phyloP scores from a whole-genome alignment of 2,888 invertebrate species.

The Chironomus tentans region DNA sequence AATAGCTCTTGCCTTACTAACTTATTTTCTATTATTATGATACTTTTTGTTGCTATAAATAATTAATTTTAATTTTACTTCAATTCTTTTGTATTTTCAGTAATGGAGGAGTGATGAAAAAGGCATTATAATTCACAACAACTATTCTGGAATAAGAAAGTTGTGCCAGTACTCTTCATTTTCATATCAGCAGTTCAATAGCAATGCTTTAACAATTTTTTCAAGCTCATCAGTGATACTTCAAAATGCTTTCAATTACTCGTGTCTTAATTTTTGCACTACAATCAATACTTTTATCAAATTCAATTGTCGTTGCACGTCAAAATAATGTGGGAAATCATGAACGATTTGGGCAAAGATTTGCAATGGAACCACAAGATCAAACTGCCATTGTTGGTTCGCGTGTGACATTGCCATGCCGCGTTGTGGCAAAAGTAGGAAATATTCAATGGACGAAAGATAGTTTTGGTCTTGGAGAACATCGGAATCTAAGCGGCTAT shows the following conservation, averaged over 20 bases:
- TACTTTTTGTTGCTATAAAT: too few relatives aligned
- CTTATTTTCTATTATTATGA: too few relatives aligned
- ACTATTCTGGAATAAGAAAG: too few relatives aligned
- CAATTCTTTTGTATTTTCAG: too few relatives aligned
- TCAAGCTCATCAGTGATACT: neutral
- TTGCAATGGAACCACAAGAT: constrained; percentile 87
- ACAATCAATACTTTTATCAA: neutral
- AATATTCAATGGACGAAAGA: constrained; percentile 95
- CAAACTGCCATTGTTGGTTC: constrained; percentile 83
- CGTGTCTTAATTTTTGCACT: constrained; percentile 16
- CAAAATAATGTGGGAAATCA: constrained; percentile 12
- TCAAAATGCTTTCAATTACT: constrained; percentile 26
- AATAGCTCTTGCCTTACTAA: too few relatives aligned
- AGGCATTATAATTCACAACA: too few relatives aligned
- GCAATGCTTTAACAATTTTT: neutral
- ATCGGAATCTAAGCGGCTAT: constrained; percentile 82
- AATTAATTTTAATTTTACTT: too few relatives aligned
- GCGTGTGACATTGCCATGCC: constrained; percentile 79
- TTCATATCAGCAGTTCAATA: neutral
- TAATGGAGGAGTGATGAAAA: too few relatives aligned
- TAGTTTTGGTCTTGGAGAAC: constrained; percentile 88
- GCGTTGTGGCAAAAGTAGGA: constrained; percentile 80
- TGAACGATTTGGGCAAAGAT: constrained; percentile 56
- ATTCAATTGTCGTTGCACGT: neutral
- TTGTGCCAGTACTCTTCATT: too few relatives aligned